Evolutionary conservation across 2,888 invertebrate species (phyloP).

Genomic region (Polydrusus tereticollis): DNA sequence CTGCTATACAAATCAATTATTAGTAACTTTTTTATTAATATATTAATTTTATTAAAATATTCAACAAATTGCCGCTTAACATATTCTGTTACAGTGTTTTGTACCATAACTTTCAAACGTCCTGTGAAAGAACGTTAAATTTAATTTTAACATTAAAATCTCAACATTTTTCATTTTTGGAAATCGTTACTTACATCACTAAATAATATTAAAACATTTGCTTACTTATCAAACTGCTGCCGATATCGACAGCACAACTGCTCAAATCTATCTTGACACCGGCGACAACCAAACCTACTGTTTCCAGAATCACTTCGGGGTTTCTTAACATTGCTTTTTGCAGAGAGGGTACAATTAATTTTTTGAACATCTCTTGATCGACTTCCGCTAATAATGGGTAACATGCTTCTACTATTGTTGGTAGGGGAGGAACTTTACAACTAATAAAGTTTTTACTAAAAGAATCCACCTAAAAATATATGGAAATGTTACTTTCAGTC

Average conservation of each 20-base stretch:
- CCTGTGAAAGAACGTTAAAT: too few species aligned
- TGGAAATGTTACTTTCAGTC: too few species aligned
- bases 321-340: conserved; percentile 93
- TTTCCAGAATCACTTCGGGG: conserved; percentile 90
- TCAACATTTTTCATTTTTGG: too few species aligned
- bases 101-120: too few species aligned
- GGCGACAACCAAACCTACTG: conserved; percentile 81
- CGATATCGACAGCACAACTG: conserved; percentile 81
- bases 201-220: too few species aligned
- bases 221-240: conserved; percentile 83
- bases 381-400: conserved; percentile 75
- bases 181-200: too few species aligned
- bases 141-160: too few species aligned
- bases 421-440: conserved; percentile 81
- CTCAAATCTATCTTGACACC: conserved; percentile 83
- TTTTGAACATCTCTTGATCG: conserved; percentile 78
- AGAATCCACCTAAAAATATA: conserved; percentile 72
- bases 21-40: too few species aligned
- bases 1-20: too few species aligned
- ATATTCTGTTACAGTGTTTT: too few species aligned
- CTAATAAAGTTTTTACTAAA: conserved; percentile 84
- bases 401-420: conserved; percentile 77
- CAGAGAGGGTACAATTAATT: conserved; percentile 82
- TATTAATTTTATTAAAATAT: too few species aligned
- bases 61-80: too few species aligned